These are phyloP conservation scores for Campoplex capitator DNA, from an alignment of 2,888 invertebrate species.

Conservation along the genomic window DNA sequence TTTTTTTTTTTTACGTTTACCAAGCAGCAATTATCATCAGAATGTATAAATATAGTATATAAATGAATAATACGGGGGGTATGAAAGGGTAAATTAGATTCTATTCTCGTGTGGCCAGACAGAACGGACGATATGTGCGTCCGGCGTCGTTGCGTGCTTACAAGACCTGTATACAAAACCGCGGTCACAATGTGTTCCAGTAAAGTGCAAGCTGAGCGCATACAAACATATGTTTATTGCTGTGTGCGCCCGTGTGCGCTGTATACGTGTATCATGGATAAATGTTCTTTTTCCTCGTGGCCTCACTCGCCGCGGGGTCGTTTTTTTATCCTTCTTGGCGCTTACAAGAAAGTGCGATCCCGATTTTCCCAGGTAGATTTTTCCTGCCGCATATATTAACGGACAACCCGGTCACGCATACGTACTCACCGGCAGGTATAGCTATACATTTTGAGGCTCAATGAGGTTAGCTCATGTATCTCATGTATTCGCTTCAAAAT, in stretches of 20 bases:
- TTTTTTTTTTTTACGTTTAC: slow-evolving; percentile 39
- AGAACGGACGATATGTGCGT: slow-evolving; percentile 64
- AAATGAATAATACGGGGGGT: slow-evolving; percentile 57
- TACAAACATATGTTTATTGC: slow-evolving; percentile 13
- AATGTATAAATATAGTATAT: slow-evolving; percentile 63
- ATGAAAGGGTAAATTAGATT: slow-evolving; percentile 69
- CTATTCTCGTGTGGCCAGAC: slow-evolving; percentile 62
- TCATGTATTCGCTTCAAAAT: slow-evolving; percentile 31
- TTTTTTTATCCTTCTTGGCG: slow-evolving; percentile 41
- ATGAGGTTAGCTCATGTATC: slow-evolving; percentile 25
- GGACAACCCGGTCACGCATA: slow-evolving; percentile 76
- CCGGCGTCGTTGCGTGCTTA: slow-evolving; percentile 67
- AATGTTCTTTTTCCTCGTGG: slow-evolving; percentile 37
- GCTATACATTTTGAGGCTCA: slow-evolving; percentile 7
- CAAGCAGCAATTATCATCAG: slow-evolving; percentile 64
- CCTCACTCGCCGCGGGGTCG: slow-evolving; percentile 22
- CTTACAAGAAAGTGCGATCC: slow-evolving; percentile 65
- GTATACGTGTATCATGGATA: neutral
- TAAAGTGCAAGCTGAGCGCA: slow-evolving; percentile 49
- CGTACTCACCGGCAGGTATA: slow-evolving; percentile 64
- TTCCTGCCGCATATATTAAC: slow-evolving; percentile 77
- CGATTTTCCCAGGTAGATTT: slow-evolving; percentile 82
- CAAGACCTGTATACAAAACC: slow-evolving; percentile 35
- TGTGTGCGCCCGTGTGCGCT: neutral
- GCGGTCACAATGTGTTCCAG: slow-evolving; percentile 46